Evolutionary conservation across 2,888 invertebrate species (phyloP).

Genomic region (Stenolophus ochropezus): DNA sequence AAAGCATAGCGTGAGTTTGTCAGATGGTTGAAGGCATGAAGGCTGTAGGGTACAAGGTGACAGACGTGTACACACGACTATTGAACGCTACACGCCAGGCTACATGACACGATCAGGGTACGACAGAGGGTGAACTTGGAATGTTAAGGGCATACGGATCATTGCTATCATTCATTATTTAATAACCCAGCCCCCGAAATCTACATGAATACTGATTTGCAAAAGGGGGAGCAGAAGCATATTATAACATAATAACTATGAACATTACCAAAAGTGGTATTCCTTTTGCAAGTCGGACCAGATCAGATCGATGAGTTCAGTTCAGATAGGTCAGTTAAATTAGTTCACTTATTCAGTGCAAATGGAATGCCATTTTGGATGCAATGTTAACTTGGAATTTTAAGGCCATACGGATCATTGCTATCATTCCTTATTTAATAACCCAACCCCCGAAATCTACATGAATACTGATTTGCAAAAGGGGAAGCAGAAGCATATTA

Average conservation of each 20-base stretch:
- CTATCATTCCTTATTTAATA: background rate
- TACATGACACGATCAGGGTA: background rate
- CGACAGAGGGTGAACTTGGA: background rate
- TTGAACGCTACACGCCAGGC: constrained; percentile 16
- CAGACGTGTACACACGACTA: constrained; percentile 17
- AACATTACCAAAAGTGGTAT: no score
- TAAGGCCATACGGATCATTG: background rate
- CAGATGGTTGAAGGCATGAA: constrained; percentile 28
- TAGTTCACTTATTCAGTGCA: no score
- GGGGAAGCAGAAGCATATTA: no score
- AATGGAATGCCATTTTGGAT: no score
- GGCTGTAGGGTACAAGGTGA: constrained; percentile 30
- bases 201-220: background rate
- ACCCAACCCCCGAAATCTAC: background rate
- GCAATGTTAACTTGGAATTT: background rate
- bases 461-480: background rate
- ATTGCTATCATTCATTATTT: background rate
- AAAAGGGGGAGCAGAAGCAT: background rate
- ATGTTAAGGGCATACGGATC: background rate
- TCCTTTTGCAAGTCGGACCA: no score
- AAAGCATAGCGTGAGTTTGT: constrained; percentile 26
- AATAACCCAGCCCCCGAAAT: background rate
- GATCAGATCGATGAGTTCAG: no score
- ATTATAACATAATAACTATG: no score
- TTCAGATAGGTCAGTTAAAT: no score